phyloP scores from a whole-genome alignment of 2,113 vertebrate species.

The Brachyhypopomus gauderio region DNA sequence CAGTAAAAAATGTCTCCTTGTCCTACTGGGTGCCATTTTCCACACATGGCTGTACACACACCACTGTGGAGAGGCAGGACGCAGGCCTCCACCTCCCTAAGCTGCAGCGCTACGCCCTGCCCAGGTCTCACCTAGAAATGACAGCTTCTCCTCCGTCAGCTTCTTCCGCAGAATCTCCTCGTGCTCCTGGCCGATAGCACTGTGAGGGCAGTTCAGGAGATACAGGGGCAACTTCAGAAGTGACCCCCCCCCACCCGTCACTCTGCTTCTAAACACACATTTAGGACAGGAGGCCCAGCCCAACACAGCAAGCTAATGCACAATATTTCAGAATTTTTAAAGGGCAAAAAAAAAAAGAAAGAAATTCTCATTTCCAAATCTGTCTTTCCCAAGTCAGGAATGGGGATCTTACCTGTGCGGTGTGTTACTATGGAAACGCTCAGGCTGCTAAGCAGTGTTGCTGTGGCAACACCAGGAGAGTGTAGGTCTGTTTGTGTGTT shows the following conservation, averaged over 20 bases:
- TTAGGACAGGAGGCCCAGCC: neutral
- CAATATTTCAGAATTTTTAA: conserved; percentile 11
- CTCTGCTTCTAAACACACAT: neutral
- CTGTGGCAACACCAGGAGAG: conserved; percentile 61
- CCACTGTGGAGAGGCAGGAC: no score
- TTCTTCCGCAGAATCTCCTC: conserved; percentile 91
- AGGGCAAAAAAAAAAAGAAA: neutral
- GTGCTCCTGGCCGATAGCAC: conserved; percentile 93
- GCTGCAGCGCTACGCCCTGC: no score
- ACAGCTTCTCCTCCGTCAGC: conserved; percentile 88
- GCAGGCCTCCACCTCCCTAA: conserved; percentile 47
- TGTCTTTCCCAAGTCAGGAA: conserved; percentile 23
- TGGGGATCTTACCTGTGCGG: conserved; percentile 53
- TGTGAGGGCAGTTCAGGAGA: conserved; percentile 80
- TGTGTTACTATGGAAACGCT: conserved; percentile 64
- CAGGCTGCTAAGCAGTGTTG: conserved; percentile 57
- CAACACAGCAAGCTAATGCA: neutral
- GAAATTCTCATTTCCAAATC: conserved; percentile 20
- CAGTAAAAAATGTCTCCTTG: no score
- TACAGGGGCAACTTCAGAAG: neutral
- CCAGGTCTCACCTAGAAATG: conserved; percentile 91
- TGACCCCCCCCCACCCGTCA: neutral
- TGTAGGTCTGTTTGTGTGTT: conserved; percentile 22
- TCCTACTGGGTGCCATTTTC: no score
- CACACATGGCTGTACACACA: no score